Base-by-base conservation (phyloP, 2,797 vertebrate species). In the Catamblyrhynchus diadema region DNA sequence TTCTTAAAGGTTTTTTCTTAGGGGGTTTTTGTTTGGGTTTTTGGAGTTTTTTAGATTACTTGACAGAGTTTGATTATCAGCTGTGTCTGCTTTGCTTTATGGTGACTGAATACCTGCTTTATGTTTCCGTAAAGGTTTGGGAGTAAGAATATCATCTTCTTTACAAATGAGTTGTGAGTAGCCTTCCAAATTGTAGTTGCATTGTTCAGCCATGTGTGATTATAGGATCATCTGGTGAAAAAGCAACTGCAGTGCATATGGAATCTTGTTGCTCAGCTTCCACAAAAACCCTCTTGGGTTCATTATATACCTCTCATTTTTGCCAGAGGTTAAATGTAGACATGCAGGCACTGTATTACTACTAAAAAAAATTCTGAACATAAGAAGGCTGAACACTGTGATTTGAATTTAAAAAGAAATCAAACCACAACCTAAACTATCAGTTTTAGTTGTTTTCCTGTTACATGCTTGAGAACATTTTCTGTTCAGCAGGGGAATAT, bases 21-120 rank as follows among this genome's bases (percentile, higher is more conserved):
- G 10, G 2, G 0, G 0, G 2, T 35, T 78, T 73, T 47, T 28
- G 4, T 4, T 50, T 81, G 3, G 6, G 12, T 7, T 82, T 77
- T 18, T 33, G 32, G 20, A 8, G 13, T 32, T 39, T 74, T 86
- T 65, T 48, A 33, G 37, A 21, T 86, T 71, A 27, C 41, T 50
- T 66, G 41, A 27, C 8, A 20, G 53, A 35, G 8, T 60, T 88
- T 57, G 37, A 23, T 88, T 90, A 39, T 78, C 79, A 93, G 23
- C 20, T 61, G 3, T 37, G 8, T 90, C n/a, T 65, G 3, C 15
- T 45, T 48, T 39, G 11, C 24, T 65, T 79, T 79, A 23, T 64
- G 12, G 27, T 78, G 24, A 23, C 70, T 64, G 59, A 77, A 81
- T 62, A 62, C 23, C 25, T 81, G 27, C 14, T 64, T 62, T 77